phyloP scores from a whole-genome alignment of 2,888 invertebrate species.

The Phlogophora meticulosa region DNA sequence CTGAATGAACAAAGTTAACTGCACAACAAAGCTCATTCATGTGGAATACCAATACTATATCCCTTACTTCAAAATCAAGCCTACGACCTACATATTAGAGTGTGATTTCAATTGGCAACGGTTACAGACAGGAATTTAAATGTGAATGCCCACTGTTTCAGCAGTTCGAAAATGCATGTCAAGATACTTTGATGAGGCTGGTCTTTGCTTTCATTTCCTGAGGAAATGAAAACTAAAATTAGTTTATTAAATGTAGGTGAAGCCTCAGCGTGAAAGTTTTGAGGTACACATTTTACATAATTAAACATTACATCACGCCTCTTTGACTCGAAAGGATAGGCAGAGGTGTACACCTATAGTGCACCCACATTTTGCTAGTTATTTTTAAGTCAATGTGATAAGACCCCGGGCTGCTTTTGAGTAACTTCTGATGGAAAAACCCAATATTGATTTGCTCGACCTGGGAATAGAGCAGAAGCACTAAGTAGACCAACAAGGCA shows the following conservation, averaged over 20 bases:
- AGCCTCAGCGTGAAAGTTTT: neutral
- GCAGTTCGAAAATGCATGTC: constrained; percentile 59
- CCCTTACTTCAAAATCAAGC: constrained; percentile 17
- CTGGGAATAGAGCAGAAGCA: too few species aligned
- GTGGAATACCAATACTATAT: constrained; percentile 59
- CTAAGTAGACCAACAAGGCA: too few species aligned
- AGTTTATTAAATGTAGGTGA: neutral
- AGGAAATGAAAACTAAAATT: constrained; percentile 9
- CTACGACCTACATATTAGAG: neutral
- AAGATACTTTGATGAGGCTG: constrained; percentile 30
- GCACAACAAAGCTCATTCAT: constrained; percentile 67
- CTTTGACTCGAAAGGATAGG: too few species aligned
- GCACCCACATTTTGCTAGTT: too few species aligned
- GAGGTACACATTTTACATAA: too few species aligned
- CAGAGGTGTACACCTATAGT: too few species aligned
- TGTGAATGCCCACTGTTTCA: constrained; percentile 57
- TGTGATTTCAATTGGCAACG: constrained; percentile 14
- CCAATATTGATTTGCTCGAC: too few species aligned
- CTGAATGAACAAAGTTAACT: constrained; percentile 70
- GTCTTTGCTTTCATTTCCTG: constrained; percentile 24
- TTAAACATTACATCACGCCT: too few species aligned
- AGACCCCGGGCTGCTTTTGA: too few species aligned
- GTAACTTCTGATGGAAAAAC: too few species aligned
- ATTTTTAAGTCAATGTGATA: too few species aligned
- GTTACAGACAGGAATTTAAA: too few species aligned